Base-by-base conservation (phyloP, 2,888 invertebrate genomes). In the Caenorhabditis becei region DNA sequence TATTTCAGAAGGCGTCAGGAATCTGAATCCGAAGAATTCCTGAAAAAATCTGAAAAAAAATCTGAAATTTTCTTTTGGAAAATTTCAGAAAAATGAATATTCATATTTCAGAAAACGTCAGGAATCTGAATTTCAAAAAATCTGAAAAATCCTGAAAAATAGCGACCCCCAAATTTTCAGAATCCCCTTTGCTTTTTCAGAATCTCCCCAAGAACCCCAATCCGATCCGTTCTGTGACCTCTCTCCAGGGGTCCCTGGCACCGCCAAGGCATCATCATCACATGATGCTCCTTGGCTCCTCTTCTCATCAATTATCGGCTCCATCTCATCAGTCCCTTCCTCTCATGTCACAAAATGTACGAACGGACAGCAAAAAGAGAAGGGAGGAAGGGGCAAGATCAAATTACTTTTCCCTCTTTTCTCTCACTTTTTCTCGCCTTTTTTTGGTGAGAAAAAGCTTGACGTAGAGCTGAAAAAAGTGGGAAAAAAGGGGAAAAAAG, bases 381-480 rank as follows among this genome's bases (percentile, higher is more conserved):
- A 58, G 35, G 10, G 10, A 41, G 41, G 2, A 16, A 5, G 41
- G 2, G 41, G 2, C 41, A 11, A 67, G 67, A 70, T 70, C 61
- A 61, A 70, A 70, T 70, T 70, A 61, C 70, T 70, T 70, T 69
- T 56, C 69, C 69, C 37, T 44, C 54, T 35, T 56, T 66, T 67
- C 56, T 47, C 51, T 3, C 41, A 28, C 67, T 41, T 56, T 28
- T 67, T 67, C 47, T 24, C 28, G 28, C 35, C 58, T 54, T 41
- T 16, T 32, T 32, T 32, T 10, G 32, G 10, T 32, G 5, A 32
- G 32, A 32, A 32, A 23, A 24, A 20, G 16, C 14, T n/a, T 59
- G 41, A 41, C 20, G 28, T 18, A 47, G 10, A 44, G 18, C 2
- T 18, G 44, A 56, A 56, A 53, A 16, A 54, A 37, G 53, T n/a